Evolutionary conservation across 2,797 vertebrate species (phyloP).

Genomic region (Linurgus olivaceus): DNA sequence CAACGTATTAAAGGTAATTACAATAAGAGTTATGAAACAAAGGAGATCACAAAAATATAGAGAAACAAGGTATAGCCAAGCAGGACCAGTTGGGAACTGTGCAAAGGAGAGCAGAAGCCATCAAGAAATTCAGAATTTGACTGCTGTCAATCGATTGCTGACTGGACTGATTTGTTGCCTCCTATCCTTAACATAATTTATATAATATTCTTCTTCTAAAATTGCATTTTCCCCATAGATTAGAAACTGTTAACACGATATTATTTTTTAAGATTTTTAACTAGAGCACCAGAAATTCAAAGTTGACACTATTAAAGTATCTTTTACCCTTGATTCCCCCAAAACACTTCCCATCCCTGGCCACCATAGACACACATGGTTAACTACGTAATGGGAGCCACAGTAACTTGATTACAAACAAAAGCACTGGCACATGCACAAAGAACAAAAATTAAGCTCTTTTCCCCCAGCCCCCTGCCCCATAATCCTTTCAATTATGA

Average conservation of each 20-base stretch:
- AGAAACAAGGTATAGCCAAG: background rate
- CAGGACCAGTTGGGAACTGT: background rate
- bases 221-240: background rate
- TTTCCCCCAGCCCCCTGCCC: background rate
- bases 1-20: background rate
- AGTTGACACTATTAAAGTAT: background rate
- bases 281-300: background rate
- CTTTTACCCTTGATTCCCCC: background rate
- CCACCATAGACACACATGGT: background rate
- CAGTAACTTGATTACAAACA: background rate
- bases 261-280: background rate
- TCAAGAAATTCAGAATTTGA: background rate
- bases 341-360: rapidly evolving
- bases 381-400: background rate
- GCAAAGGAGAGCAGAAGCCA: background rate
- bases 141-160: background rate
- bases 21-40: background rate
- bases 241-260: background rate
- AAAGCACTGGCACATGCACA: background rate
- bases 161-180: background rate
- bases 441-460: background rate
- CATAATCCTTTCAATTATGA: background rate
- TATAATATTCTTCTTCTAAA: background rate
- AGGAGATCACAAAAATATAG: background rate
- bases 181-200: background rate